Base-by-base conservation (phyloP, 2,888 invertebrate species). In the Lutraria lutraria region DNA sequence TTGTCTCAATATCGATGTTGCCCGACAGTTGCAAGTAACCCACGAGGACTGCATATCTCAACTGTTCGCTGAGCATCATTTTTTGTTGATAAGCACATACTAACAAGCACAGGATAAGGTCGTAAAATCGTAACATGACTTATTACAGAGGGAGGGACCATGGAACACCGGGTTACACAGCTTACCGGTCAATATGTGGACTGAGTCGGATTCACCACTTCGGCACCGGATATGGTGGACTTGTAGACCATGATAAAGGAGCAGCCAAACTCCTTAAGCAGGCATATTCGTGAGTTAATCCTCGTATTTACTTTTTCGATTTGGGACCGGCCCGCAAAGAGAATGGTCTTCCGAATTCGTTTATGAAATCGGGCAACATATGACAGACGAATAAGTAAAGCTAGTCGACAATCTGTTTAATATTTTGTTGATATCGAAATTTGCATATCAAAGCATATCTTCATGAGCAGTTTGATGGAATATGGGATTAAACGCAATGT, bases 151-250 rank as follows among this genome's bases (percentile, higher is more conserved):
- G 87, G n/a, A 63, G 91, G 16, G 91, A 91, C 25, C 89, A 90
- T 63, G 91, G 91, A 0, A 34, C 88, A 0, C 86, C 89, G 0
- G 21, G 85, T n/a, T 91, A 91, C 81, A 91, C 88, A 31, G 88
- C 76, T 8, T 91, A 85, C 80, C 83, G 91, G 10, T 68, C 80
- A 52, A 85, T 53, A 53, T 91, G 91, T 54, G 88, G 86, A 16
- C 80, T 91, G 21, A 81, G 31, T 19, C 72, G 76, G 43, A 88
- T 81, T 1, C 25, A 63, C 21, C 88, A 91, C 53, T 91, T 91
- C 25, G 85, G 89, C 21, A 21, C 60, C 21, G 80, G 89, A 43
- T 53, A 52, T 53, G 91, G 89, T 15, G 91, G 91, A 0, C 79
- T 91, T 0, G 81, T 89, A 43, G 87, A 91, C 79, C 91, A 91